These are phyloP conservation scores for Phocoena phocoena DNA, from an alignment of 2,113 vertebrate genomes.

Conservation along the genomic window DNA sequence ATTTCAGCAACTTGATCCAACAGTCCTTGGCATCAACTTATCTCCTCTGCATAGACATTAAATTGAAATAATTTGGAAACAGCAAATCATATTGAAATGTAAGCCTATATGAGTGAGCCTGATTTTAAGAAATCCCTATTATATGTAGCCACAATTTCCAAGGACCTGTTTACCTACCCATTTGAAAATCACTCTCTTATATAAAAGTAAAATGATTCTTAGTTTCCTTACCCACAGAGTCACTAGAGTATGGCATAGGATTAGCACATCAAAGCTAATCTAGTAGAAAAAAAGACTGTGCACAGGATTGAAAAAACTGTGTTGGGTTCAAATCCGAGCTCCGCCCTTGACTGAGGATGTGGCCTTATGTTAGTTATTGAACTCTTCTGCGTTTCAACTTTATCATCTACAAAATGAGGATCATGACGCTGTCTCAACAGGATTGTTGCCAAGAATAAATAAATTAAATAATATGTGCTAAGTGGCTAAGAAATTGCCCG, in stretches of 20 bases:
- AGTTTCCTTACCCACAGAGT: neutral
- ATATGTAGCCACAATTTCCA: neutral
- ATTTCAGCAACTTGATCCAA: neutral
- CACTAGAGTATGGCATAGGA: neutral
- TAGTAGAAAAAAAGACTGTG: neutral
- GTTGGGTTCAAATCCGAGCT: neutral
- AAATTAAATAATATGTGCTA: neutral
- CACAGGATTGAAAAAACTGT: neutral
- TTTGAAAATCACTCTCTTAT: neutral
- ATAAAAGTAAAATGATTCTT: constrained; percentile 7
- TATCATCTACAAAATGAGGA: neutral
- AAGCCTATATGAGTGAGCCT: neutral
- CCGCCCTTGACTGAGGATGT: neutral
- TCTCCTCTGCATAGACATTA: neutral
- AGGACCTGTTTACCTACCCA: neutral
- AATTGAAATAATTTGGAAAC: neutral
- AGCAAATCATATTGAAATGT: neutral
- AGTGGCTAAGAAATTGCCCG: neutral
- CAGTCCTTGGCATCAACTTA: neutral
- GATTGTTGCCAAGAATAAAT: neutral
- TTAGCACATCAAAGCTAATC: neutral
- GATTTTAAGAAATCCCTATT: neutral
- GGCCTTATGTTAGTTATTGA: neutral
- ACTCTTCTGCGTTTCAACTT: neutral
- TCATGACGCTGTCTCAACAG: neutral